Evolutionary conservation across 2,113 vertebrate species (phyloP), one percentile per base, ranked within the genome.

Genomic region (Mystacornis crossleyi): DNA sequence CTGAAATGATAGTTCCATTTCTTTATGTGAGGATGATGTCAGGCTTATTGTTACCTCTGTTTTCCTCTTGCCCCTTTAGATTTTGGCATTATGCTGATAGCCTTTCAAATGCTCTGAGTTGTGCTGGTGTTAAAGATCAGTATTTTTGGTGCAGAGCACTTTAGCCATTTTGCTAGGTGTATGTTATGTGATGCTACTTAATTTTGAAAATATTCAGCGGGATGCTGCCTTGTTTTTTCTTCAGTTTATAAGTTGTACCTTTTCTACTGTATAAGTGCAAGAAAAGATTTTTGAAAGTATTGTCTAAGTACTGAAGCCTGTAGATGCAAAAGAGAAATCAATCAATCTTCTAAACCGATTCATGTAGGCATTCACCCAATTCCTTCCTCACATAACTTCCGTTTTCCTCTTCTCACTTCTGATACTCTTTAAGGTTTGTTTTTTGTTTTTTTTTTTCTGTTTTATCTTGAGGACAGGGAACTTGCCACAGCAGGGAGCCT

Each of bases 361-460:
- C 3, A 33, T 34, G 23, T 65, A 48, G 26, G 18, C 29, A 81
- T 48, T 23, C 8, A 64, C 10, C 18, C 1, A 8, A n/a, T 50
- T 89, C 28, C 43, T 86, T 94, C 50, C 51, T 90, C 17, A 5
- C 18, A 6, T 64, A 58, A 75, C 33, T 67, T 93, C 19, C 3
- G 8, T 64, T 86, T 81, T 74, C 11, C 4, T 31, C 15, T 66
- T 89, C 73, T 29, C 5, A 53, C 5, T 90, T 78, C 28, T 8
- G 29, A 50, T 40, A 62, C n/a, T 58, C 24, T 26, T 45, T 62
- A 34, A 48, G 6, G 4, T 78, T 77, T 53, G 7, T 50, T n/a
- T 53, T 58, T 33, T n/a, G n/a, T n/a, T n/a, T 40, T 43, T 1
- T 58, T 8, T 36, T 75, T n/a, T 43, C 1, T 69, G 0, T 58